phyloP scores from a whole-genome alignment of 2,113 vertebrate genomes.

The Eolophus roseicapilla region DNA sequence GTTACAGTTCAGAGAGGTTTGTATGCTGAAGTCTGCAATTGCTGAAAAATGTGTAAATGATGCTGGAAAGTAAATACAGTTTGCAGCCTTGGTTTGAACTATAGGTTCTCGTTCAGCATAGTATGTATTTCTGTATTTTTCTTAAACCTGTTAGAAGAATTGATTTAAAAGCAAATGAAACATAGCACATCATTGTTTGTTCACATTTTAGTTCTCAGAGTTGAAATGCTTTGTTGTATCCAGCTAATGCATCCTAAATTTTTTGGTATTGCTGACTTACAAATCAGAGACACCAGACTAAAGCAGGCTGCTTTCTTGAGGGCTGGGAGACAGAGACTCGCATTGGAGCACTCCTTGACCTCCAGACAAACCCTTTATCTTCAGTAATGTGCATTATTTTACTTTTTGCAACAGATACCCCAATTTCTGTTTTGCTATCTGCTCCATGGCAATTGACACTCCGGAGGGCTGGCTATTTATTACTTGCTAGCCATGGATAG shows the following conservation, averaged over 20 bases:
- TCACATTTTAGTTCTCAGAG: background rate
- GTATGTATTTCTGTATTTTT: background rate
- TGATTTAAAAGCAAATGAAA: background rate
- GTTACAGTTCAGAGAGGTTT: background rate
- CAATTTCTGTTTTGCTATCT: slow-evolving; percentile 8
- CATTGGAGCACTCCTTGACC: background rate
- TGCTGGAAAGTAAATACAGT: background rate
- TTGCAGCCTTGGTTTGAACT: background rate
- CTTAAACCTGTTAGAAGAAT: background rate
- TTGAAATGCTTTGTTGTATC: background rate
- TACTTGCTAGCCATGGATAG: slow-evolving; percentile 59
- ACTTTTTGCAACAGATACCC: background rate
- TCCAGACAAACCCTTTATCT: slow-evolving; percentile 17
- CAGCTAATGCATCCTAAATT: background rate
- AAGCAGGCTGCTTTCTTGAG: background rate
- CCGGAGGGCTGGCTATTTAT: slow-evolving; percentile 48
- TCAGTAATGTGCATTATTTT: background rate
- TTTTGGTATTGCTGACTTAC: background rate
- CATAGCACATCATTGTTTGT: background rate
- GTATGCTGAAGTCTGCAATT: background rate
- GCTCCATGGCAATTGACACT: slow-evolving; percentile 7
- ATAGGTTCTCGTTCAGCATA: background rate
- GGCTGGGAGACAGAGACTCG: background rate
- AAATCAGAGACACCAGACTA: background rate
- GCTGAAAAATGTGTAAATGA: background rate